A percentile compares a stretch with the other conserved stretches of the same genome.
These are phyloP conservation scores for Chrysolina haemoptera DNA, from an alignment of 2,888 invertebrate genomes.

Conservation along the genomic window DNA sequence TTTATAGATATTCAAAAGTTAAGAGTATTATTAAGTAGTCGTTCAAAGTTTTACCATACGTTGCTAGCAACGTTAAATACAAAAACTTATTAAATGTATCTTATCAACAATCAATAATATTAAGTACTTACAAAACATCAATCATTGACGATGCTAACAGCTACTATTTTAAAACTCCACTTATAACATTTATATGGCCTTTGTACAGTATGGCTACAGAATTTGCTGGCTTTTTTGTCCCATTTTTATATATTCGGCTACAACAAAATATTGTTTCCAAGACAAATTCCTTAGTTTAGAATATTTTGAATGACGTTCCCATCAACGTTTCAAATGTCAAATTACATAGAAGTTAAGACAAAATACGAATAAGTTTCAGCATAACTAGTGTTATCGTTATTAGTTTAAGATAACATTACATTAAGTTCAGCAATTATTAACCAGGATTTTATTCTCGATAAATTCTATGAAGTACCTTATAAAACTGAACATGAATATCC, in stretches of 20 bases:
- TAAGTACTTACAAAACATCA: not conserved
- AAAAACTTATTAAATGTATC: not conserved
- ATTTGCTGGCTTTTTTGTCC: constrained; percentile 4
- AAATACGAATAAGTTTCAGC: not conserved
- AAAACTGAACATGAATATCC: not conserved
- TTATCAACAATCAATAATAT: not conserved
- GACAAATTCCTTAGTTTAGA: not conserved
- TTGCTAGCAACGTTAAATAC: no score
- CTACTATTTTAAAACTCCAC: not conserved
- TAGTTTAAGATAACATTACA: not conserved
- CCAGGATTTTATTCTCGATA: not conserved
- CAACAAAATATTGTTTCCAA: not conserved
- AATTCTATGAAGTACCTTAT: no score
- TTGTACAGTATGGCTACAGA: constrained; percentile 16
- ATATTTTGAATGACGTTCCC: not conserved
- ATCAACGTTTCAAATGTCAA: not conserved
- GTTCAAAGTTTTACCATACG: not conserved
- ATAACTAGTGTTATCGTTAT: not conserved
- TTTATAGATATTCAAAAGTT: no score
- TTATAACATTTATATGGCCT: not conserved
- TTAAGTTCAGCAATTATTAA: not conserved
- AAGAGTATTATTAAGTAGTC: no score
- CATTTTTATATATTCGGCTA: not conserved
- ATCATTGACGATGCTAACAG: not conserved
- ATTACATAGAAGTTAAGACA: no score